These are phyloP conservation scores for Caenorhabditis virilis DNA, from an alignment of 2,888 invertebrate species.

Conservation along the genomic window DNA sequence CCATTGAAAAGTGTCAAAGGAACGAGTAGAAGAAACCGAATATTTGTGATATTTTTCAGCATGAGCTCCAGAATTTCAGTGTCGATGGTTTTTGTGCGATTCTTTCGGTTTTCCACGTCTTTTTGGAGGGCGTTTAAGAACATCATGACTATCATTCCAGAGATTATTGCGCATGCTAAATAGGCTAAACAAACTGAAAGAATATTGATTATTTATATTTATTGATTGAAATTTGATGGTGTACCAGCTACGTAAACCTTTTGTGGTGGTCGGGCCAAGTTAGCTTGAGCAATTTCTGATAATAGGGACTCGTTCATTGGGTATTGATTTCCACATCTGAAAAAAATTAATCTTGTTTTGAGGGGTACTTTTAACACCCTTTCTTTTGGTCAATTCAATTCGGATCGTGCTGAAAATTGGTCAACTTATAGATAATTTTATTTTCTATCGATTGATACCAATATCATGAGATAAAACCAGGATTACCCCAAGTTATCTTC, in stretches of 20 bases:
- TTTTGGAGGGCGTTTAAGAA: constrained; percentile 88
- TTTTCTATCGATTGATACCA: no score
- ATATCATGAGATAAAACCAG: no score
- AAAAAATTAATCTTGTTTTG: no score
- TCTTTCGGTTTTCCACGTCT: constrained; percentile 71
- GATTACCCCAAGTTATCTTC: no score
- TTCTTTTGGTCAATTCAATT: no score
- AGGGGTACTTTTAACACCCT: no score
- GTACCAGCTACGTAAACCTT: constrained; percentile 64
- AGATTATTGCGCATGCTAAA: constrained; percentile 82
- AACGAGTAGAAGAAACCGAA: constrained; percentile 77
- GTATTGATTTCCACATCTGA: constrained; percentile 63
- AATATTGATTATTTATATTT: no score
- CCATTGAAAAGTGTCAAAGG: constrained; percentile 95
- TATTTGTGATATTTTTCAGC: constrained; percentile 84
- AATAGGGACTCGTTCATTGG: constrained; percentile 51
- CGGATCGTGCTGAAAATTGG: no score
- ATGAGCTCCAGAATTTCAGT: constrained; percentile 73
- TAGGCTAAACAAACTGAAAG: constrained; percentile 77
- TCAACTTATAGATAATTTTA: no score
- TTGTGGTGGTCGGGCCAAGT: constrained; percentile 80
- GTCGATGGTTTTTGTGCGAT: constrained; percentile 21
- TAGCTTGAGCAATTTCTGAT: constrained; percentile 41
- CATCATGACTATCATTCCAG: constrained; percentile 83
- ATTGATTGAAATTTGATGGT: no score